These are phyloP conservation scores for Forbesichthys papilliferus DNA, from an alignment of 2,113 vertebrate genomes.

Conservation along the genomic window DNA sequence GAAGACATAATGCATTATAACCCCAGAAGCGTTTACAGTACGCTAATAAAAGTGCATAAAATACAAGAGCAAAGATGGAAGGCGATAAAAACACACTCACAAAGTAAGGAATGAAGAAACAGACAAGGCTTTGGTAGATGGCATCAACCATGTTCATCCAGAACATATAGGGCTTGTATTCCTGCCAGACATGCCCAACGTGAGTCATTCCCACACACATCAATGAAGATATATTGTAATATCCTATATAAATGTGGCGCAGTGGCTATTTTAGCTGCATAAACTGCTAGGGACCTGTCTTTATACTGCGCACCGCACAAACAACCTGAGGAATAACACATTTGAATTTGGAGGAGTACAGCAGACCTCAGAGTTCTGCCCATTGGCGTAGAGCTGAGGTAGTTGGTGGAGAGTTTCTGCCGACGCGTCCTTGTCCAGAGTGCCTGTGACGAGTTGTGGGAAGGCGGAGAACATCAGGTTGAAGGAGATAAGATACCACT, in stretches of 20 bases:
- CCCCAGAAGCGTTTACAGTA: background rate
- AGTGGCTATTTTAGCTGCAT: background rate
- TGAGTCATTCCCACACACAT: background rate
- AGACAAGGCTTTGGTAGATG: conserved; percentile 94
- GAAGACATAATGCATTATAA: background rate
- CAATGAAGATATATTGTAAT: background rate
- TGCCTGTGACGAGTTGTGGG: conserved; percentile 94
- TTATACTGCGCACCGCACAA: background rate
- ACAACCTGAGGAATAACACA: background rate
- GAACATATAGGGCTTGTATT: conserved; percentile 93
- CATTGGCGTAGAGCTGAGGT: conserved; percentile 91
- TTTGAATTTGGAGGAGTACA: background rate
- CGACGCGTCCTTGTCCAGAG: conserved; percentile 92
- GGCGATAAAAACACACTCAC: conserved; percentile 77
- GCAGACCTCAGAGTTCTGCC: conserved; percentile 92
- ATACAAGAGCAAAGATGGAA: background rate
- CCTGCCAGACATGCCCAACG: conserved; percentile 70
- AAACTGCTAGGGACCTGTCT: background rate
- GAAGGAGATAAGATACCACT: conserved; percentile 99
- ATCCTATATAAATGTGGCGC: background rate
- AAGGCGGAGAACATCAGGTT: conserved; percentile 97
- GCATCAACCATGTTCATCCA: conserved; percentile 99
- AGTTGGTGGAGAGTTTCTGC: conserved; percentile 82
- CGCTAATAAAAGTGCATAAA: background rate
- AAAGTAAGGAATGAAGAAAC: conserved; percentile 96